These are phyloP conservation scores for Polypedilum vanderplanki DNA, from an alignment of 1,140 invertebrate species.

Conservation along the genomic window DNA sequence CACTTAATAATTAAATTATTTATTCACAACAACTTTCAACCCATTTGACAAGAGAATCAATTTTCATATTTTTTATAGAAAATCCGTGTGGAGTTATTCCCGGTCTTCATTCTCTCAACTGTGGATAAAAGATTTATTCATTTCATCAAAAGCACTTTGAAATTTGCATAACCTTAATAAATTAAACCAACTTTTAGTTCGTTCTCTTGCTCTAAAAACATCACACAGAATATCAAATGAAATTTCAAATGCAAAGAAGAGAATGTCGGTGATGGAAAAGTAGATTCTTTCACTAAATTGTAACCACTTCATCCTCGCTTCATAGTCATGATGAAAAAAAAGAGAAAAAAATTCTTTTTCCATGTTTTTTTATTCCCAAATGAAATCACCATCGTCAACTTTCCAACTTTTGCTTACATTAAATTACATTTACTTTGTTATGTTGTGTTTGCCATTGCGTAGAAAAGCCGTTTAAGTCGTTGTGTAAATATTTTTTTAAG, in stretches of 20 bases:
- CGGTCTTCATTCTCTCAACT: no score
- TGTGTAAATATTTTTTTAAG: constrained; percentile 27
- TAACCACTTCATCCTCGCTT: background rate
- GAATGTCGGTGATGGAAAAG: background rate
- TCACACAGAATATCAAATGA: constrained; percentile 3
- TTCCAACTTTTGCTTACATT: background rate
- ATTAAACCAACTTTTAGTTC: no score
- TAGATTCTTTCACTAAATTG: background rate
- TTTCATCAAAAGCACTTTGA: no score
- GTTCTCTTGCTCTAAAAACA: background rate
- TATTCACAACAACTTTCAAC: no score
- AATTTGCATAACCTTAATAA: no score
- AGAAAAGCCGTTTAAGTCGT: constrained; percentile 20
- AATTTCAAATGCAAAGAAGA: constrained; percentile 24
- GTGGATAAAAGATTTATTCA: no score
- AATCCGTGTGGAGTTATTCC: no score
- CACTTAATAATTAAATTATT: no score
- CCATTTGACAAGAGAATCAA: no score
- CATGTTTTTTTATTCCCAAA: background rate
- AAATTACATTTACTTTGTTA: background rate
- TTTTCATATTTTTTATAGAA: no score
- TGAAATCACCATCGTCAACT: background rate
- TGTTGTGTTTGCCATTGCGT: background rate
- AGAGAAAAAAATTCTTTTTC: background rate
- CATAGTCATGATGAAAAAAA: background rate